Percentiles rank a stretch among this genome's conserved stretches.
These are phyloP conservation scores for Rhopalosiphum nymphaeae DNA, from an alignment of 2,888 invertebrate species.

Conservation along the genomic window DNA sequence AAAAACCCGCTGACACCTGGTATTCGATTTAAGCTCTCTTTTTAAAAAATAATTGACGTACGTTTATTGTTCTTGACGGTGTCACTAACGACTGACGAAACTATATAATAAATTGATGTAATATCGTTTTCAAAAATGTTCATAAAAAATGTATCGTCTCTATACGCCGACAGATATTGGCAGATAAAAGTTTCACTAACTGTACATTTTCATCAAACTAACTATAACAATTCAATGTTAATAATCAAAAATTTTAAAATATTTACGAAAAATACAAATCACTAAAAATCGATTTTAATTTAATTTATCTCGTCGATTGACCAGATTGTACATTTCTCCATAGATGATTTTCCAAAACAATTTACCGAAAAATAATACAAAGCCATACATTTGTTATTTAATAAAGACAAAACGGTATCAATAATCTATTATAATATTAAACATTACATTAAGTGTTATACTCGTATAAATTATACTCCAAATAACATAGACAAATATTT, in stretches of 20 bases:
- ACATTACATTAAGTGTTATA: background rate
- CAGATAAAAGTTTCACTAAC: background rate
- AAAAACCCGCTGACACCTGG: background rate
- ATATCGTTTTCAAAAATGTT: background rate
- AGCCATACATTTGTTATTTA: background rate
- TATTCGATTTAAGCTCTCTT: constrained; percentile 43
- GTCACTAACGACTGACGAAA: background rate
- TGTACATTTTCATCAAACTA: background rate
- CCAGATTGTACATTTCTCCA: background rate
- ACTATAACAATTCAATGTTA: constrained; percentile 1
- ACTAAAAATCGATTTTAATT: background rate
- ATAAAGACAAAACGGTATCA: background rate
- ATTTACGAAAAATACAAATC: background rate
- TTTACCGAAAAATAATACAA: background rate
- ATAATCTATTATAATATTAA: background rate
- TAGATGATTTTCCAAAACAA: background rate
- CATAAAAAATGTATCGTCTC: background rate
- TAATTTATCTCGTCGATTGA: background rate
- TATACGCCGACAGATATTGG: background rate
- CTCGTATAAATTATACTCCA: background rate
- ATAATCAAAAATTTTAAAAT: background rate
- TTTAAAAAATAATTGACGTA: background rate
- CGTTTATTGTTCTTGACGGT: background rate
- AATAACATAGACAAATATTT: background rate
- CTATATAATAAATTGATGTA: background rate